These are phyloP conservation scores for Nothura maculosa DNA, from an alignment of 2,797 vertebrate genomes.

Conservation along the genomic window DNA sequence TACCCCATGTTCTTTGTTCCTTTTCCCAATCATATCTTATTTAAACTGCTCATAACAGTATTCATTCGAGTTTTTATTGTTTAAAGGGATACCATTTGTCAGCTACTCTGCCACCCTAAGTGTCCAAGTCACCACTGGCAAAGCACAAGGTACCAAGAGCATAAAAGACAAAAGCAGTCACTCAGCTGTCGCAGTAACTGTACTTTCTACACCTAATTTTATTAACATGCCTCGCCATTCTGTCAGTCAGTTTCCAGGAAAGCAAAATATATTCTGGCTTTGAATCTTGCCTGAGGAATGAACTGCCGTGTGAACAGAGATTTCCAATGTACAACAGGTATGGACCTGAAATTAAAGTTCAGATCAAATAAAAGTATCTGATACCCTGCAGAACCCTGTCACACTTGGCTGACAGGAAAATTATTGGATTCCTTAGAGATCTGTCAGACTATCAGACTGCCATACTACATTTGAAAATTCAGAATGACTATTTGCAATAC, in stretches of 20 bases:
- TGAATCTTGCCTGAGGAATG: not conserved
- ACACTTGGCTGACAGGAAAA: not conserved
- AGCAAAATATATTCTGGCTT: not conserved
- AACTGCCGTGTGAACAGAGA: not conserved
- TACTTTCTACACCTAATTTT: not conserved
- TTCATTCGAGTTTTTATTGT: rapidly evolving
- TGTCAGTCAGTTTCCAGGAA: not conserved
- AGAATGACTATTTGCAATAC: not conserved
- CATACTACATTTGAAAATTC: not conserved
- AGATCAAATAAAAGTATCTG: not conserved
- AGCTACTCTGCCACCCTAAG: not conserved
- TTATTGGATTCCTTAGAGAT: not conserved
- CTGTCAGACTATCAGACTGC: not conserved
- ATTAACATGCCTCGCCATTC: not conserved
- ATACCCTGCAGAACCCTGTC: not conserved
- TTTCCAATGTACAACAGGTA: not conserved
- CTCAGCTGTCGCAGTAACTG: not conserved
- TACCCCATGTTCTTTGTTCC: rapidly evolving
- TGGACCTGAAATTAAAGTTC: not conserved
- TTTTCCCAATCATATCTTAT: not conserved
- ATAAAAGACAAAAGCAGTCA: not conserved
- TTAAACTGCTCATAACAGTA: not conserved
- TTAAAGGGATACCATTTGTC: not conserved
- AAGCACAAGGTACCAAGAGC: not conserved
- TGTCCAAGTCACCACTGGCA: not conserved